A percentile compares a stretch with the other conserved stretches of the same genome.
phyloP scores from a whole-genome alignment of 2,113 vertebrate species.

The Clarias batrachus region DNA sequence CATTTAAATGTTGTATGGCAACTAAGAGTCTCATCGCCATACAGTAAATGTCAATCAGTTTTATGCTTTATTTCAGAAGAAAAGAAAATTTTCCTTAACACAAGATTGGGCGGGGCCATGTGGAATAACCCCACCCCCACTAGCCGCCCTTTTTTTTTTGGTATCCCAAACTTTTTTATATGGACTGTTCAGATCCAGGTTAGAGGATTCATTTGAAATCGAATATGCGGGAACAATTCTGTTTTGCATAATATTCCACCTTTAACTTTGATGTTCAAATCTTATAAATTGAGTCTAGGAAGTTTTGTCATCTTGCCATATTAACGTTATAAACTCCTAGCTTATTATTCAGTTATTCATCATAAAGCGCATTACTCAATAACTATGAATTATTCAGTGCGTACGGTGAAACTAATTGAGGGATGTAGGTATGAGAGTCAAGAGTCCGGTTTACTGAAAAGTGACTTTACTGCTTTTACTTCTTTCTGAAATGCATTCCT shows the following conservation, averaged over 20 bases:
- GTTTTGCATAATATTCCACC: neutral
- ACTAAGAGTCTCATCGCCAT: too few species aligned
- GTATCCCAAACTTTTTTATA: neutral
- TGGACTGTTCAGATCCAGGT: neutral
- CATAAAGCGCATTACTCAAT: constrained; percentile 10
- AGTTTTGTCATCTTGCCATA: constrained; percentile 1
- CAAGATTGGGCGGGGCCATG: neutral
- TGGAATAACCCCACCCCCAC: neutral
- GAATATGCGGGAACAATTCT: neutral
- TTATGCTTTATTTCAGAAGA: too few species aligned
- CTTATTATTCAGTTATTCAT: constrained; percentile 24
- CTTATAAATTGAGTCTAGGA: neutral
- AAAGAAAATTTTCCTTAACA: too few species aligned
- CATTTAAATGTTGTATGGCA: too few species aligned
- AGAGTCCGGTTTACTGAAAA: neutral
- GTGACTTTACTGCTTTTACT: neutral
- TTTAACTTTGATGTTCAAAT: neutral
- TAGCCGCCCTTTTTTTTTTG: neutral
- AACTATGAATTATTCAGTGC: constrained; percentile 20
- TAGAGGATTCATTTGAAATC: neutral
- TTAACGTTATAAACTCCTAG: neutral
- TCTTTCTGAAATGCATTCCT: neutral
- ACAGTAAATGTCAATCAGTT: too few species aligned
- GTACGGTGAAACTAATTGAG: constrained; percentile 6
- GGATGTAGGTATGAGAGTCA: neutral